phyloP scores from a whole-genome alignment of 2,797 vertebrate genomes.

The Enteromius unitaeniatus region DNA sequence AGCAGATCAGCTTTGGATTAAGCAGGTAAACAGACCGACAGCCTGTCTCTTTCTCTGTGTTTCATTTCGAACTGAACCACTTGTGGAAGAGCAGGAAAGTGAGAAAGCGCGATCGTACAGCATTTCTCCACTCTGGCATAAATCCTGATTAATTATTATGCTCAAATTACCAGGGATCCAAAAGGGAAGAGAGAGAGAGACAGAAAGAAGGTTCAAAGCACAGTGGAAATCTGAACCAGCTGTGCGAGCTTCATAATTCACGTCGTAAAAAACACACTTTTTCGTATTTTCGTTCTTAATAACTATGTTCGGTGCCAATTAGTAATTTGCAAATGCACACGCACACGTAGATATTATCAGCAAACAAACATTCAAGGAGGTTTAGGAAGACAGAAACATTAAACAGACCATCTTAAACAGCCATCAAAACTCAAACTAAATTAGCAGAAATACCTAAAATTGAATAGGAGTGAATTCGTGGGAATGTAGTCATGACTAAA shows the following conservation, averaged over 20 bases:
- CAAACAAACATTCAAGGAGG: constrained; percentile 65
- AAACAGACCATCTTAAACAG: constrained; percentile 49
- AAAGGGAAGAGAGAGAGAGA: constrained; percentile 35
- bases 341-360: constrained; percentile 47
- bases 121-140: constrained; percentile 31
- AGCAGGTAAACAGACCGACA: background rate
- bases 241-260: constrained; percentile 64
- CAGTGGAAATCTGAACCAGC: constrained; percentile 74
- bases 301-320: constrained; percentile 62
- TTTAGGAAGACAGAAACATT: constrained; percentile 56
- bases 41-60: background rate
- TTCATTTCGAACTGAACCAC: background rate
- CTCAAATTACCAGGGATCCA: constrained; percentile 46
- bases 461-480: background rate
- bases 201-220: constrained; percentile 66
- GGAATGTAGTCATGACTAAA: background rate
- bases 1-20: constrained; percentile 6
- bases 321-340: constrained; percentile 59
- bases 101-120: constrained; percentile 3
- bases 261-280: constrained; percentile 66
- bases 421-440: background rate
- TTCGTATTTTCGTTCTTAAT: constrained; percentile 72
- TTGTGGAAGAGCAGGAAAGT: constrained; percentile 11
- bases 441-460: background rate
- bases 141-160: constrained; percentile 61